Evolutionary conservation across 37 sponge, comb jelly and placozoan genomes (phyloP), one percentile per base, ranked within the genome.

Genomic region (Ephydatia muelleri): DNA sequence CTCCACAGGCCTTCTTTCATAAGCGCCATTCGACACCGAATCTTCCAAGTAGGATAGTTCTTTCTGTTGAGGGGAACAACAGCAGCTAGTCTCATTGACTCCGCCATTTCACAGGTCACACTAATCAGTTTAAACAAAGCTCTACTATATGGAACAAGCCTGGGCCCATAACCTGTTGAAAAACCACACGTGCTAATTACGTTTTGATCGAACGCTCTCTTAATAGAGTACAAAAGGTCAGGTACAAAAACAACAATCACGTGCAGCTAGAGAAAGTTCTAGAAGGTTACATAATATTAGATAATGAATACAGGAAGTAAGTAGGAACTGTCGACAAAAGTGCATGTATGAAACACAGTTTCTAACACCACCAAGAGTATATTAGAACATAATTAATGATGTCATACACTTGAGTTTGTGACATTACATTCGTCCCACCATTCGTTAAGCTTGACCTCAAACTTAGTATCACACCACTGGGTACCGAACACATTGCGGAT

Each of bases 41-140:
- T 47, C 40, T 79, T 88, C 89, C 89, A 88, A 28, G 89, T 88
- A 32, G 89, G 80, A 72, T 88, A 83, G 78, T 88, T 83, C 39
- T 73, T 31, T 22, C 89, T 75, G 34, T 88, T 88, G 66, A 88
- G 47, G 22, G 89, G 84, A 47, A 73, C 40, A 83, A 83, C 83
- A 28, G 83, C 39, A 23, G 73, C 78, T 28, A 57, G 39, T n/a
- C 37, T 78, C 78, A 30, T 33, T 34, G 30, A 34, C 72, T 71
- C 72, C 72, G 32, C 32, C 72, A 71, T 30, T 30, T 33, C 31
- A 34, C 72, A 71, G 31, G 72, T 34, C 72, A 30, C 30, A 11
- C 32, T 33, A 33, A n/a, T n/a, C n/a, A n/a, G n/a, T n/a, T n/a
- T n/a, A n/a, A 30, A 33, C 72, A 71, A 30, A 71, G 72, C 32